Conservation (phyloP, 2,888 invertebrate species). For the Hyles lineata region DNA sequence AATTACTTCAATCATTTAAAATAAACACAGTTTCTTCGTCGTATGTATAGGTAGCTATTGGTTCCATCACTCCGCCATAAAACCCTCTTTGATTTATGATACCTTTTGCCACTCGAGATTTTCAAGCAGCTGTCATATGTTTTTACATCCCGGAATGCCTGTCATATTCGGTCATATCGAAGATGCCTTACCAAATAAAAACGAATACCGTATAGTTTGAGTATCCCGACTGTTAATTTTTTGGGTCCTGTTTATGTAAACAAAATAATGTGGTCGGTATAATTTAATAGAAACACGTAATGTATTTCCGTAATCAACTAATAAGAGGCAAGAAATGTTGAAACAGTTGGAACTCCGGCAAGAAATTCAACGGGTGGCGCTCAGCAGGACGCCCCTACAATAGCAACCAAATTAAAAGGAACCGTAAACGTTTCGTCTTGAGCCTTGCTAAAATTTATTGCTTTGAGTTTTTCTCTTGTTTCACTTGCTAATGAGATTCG, state of each 20-base stretch:
- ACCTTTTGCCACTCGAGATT: slow-evolving; percentile 50
- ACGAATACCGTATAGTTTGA: neutral
- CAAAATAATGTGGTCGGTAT: neutral
- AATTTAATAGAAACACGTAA: slow-evolving; percentile 62
- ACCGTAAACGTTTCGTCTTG: slow-evolving; percentile 83
- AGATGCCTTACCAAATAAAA: neutral
- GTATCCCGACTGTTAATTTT: neutral
- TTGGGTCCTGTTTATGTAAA: slow-evolving; percentile 28
- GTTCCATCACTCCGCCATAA: slow-evolving; percentile 58
- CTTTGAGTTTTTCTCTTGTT: slow-evolving; percentile 77
- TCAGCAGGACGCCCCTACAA: slow-evolving; percentile 81
- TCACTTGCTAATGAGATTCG: slow-evolving; percentile 82
- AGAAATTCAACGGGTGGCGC: slow-evolving; percentile 76
- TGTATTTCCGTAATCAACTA: slow-evolving; percentile 76
- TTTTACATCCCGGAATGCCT: neutral
- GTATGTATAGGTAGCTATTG: slow-evolving; percentile 64
- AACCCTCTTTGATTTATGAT: slow-evolving; percentile 72
- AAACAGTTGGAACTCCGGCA: slow-evolving; percentile 81
- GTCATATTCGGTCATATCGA: neutral
- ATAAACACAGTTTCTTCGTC: slow-evolving; percentile 75
- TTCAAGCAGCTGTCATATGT: slow-evolving; percentile 61
- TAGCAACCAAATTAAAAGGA: slow-evolving; percentile 84
- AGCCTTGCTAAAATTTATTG: slow-evolving; percentile 83
- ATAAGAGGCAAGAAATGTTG: slow-evolving; percentile 78
- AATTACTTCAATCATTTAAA: slow-evolving; percentile 76